Evolutionary conservation across 2,797 vertebrate genomes (phyloP), one percentile per base, ranked within the genome.

Genomic region (Danio aesculapii): DNA sequence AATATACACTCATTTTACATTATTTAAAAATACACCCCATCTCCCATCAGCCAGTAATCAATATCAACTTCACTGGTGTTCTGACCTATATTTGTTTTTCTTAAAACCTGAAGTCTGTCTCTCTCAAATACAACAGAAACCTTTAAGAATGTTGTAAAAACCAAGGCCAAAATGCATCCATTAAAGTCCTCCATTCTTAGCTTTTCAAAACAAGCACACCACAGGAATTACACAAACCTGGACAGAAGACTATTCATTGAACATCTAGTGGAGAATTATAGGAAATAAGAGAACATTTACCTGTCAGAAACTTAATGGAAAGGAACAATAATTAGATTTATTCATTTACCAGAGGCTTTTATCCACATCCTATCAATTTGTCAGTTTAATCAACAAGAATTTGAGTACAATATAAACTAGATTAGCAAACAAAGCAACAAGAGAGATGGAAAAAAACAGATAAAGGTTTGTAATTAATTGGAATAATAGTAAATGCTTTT

Each of bases 111-210:
- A 3, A 7, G 16, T 57, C 66, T 52, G 5, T 53, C 21, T 10
- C 55, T 57, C 39, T 57, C 9, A 71, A 57, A 57, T 44, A 43
- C 50, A 41, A 17, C 17, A 10, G 30, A 43, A 71, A 43, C n/a
- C 3, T 72, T 10, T 43, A 49, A 67, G 46, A 57, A 13, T 8
- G 55, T 8, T 55, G 53, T n/a, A 71, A 71, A 55, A 71, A 55
- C 16, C 14, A 43, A 44, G 69, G 16, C 52, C n/a, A 57, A 43
- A 19, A 19, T 41, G 21, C 16, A 39, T 55, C n/a, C 64, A 67
- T 12, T 71, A 12, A 55, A 57, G 52, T 71, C 39, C 17, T 55
- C 52, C 9, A 19, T 55, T 3, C 12, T 2, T 11, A 53, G 30
- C 10, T 13, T 41, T 43, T 41, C 10, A 55, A 71, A 71, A 71